Conservation (phyloP, 2,797 vertebrate genomes). For the Lithobates pipiens region DNA sequence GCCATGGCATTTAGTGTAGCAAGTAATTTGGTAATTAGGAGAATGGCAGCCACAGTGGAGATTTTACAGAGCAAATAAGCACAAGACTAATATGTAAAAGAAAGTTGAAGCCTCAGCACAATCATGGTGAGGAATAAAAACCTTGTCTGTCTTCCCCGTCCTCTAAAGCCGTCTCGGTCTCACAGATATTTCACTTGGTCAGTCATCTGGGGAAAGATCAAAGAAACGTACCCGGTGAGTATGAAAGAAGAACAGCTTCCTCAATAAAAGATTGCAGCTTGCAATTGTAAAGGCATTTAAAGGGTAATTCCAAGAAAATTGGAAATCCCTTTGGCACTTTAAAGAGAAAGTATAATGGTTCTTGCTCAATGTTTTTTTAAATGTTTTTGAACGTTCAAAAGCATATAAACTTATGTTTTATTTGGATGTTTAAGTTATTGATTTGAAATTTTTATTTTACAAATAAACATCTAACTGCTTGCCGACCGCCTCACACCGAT, state of each 20-base stretch:
- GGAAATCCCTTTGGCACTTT: not conserved
- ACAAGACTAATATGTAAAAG: not conserved
- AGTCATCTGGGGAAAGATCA: slow-evolving; percentile 14
- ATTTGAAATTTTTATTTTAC: too few species aligned
- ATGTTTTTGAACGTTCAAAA: not conserved
- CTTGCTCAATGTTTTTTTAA: not conserved
- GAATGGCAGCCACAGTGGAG: not conserved
- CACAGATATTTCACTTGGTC: slow-evolving; percentile 13
- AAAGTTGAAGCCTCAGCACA: slow-evolving; percentile 16
- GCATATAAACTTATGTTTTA: not conserved
- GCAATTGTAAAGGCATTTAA: not conserved
- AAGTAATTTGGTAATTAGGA: slow-evolving; percentile 40
- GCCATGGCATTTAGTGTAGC: slow-evolving; percentile 40
- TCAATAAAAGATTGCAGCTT: slow-evolving; percentile 1
- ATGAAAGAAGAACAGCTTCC: not conserved
- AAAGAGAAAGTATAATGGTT: not conserved
- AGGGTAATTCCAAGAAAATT: not conserved
- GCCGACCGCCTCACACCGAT: too few species aligned
- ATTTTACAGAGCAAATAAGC: slow-evolving; percentile 26
- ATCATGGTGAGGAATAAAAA: not conserved
- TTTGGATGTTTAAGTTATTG: too few species aligned
- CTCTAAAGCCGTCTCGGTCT: not conserved
- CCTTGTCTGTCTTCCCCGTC: not conserved
- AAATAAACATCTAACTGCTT: too few species aligned
- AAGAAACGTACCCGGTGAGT: not conserved